Base-by-base conservation (phyloP, 2,113 vertebrate species). In the Myodes glareolus region DNA sequence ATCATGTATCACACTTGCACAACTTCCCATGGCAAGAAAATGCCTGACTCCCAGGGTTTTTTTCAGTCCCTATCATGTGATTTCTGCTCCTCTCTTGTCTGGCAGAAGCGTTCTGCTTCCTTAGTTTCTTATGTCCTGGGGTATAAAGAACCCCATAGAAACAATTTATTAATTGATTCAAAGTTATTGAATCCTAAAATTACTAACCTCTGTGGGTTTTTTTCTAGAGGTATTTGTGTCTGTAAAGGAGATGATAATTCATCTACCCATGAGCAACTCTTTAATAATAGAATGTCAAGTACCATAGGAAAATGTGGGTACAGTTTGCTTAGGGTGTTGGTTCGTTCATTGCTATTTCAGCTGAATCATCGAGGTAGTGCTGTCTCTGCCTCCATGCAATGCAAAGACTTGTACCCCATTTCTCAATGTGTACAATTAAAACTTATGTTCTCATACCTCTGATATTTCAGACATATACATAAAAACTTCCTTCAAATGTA, bases 401-500 rank as follows among this genome's bases (percentile, higher is more conserved):
- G 39, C 45, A 72, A 82, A 93, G 17, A 16, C 45, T 73, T 58
- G 12, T 0, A 17, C n/a, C 29, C 42, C 70, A 67, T 33, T 92
- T 82, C 72, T 81, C 33, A 70, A 47, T 72, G 36, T 72, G 45
- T 25, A 21, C 73, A 77, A 87, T 89, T 94, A 92, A 93, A 96
- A 88, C 6, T 39, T 93, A 23, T 61, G 17, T 80, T 11, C 70
- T 78, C 42, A 45, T 47, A 87, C 55, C 36, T 67, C 52, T 81
- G 47, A 47, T 93, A 87, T 45, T 52, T 97, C 3, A 63, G 12
- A 36, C 6, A 2, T 36, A 58, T 25, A 95, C 39, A 84, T 75
- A 91, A 61, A 91, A 94, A 55, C 16, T 73, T 88, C 92, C 78
- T 82, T 95, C 81, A 89, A 95, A 39, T 82, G 19, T n/a, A 94